These are phyloP conservation scores for Anseranas semipalmata DNA, from an alignment of 2,113 vertebrate genomes.

Conservation along the genomic window DNA sequence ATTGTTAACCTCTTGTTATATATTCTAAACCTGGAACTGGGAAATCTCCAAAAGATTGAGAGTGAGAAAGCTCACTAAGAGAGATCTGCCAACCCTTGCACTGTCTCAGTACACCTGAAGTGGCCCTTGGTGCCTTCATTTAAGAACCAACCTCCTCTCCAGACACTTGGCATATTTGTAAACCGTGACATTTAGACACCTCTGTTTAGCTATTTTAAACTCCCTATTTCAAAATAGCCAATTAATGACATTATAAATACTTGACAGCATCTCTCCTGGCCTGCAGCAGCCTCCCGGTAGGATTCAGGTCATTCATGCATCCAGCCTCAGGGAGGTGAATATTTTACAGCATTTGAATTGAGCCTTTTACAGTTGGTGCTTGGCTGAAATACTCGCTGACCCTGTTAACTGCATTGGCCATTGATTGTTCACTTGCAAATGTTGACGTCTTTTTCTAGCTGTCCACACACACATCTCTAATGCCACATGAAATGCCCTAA, in stretches of 20 bases:
- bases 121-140: accelerated
- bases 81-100: background rate
- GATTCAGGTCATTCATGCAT: background rate
- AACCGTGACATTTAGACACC: background rate
- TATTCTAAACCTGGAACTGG: background rate
- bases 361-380: background rate
- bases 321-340: background rate
- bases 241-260: background rate
- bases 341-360: background rate
- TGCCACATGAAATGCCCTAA: background rate
- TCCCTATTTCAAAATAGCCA: background rate
- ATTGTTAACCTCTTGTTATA: background rate
- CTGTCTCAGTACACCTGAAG: background rate
- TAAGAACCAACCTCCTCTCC: background rate
- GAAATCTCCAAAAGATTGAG: no score
- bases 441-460: background rate
- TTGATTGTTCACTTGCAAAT: background rate
- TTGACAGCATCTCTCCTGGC: background rate
- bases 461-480: background rate
- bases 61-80: background rate
- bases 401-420: background rate
- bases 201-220: background rate
- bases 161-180: background rate
- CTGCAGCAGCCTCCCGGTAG: background rate
- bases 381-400: background rate